phyloP scores from a whole-genome alignment of 2,888 invertebrate genomes.

The Micropterix aruncella region DNA sequence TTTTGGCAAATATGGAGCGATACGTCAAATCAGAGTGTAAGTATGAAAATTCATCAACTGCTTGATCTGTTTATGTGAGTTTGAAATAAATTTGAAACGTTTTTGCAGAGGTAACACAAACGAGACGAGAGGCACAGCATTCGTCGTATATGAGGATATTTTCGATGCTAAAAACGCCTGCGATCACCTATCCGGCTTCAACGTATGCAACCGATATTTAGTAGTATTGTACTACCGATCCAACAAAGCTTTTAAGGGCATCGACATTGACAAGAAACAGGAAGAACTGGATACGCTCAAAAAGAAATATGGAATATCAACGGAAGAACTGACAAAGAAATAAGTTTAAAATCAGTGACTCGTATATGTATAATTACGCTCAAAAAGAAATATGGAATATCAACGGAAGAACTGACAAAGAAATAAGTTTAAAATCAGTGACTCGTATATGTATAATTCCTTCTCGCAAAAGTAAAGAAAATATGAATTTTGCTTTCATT shows the following conservation, averaged over 20 bases:
- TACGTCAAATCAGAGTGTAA: slow-evolving; percentile 95
- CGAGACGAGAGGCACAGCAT: slow-evolving; percentile 96
- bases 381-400: slow-evolving; percentile 86
- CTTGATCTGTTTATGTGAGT: too few species aligned
- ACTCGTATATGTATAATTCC: too few species aligned
- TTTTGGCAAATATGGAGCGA: slow-evolving; percentile 99
- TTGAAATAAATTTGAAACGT: too few species aligned
- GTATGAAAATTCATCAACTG: too few species aligned
- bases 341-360: too few species aligned
- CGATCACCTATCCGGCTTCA: slow-evolving; percentile 97
- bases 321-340: slow-evolving; percentile 37
- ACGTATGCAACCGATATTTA: slow-evolving; percentile 95
- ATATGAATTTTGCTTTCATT: too few species aligned
- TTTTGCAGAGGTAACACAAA: slow-evolving; percentile 83
- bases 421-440: too few species aligned
- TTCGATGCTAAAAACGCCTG: slow-evolving; percentile 99
- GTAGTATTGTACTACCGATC: slow-evolving; percentile 98
- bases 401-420: slow-evolving; percentile 36
- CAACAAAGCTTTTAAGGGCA: slow-evolving; percentile 89
- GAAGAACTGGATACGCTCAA: slow-evolving; percentile 93
- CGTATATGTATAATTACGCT: too few species aligned
- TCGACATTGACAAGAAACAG: slow-evolving; percentile 90
- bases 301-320: slow-evolving; percentile 78
- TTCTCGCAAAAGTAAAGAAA: too few species aligned
- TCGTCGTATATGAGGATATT: slow-evolving; percentile 99